Conservation (phyloP, 2,113 vertebrate genomes). For the Nibea coibor region DNA sequence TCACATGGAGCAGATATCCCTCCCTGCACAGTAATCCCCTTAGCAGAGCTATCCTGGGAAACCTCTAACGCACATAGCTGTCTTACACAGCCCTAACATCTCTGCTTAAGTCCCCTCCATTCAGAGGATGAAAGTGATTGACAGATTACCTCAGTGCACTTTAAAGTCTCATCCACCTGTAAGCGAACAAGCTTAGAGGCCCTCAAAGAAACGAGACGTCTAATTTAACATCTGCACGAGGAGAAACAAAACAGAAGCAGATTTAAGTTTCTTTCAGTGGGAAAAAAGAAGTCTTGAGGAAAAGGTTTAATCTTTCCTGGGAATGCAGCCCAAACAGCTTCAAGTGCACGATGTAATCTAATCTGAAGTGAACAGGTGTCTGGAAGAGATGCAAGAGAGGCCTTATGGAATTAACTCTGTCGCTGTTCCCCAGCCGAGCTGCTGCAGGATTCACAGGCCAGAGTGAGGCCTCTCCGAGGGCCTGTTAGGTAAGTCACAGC, state of each 20-base stretch:
- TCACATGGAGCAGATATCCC: constrained; percentile 50
- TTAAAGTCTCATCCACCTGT: constrained; percentile 1
- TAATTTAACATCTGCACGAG: not conserved
- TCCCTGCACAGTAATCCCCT: constrained; percentile 73
- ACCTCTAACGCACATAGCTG: constrained; percentile 37
- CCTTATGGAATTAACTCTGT: constrained; percentile 43
- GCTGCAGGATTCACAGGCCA: constrained; percentile 16
- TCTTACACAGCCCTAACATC: constrained; percentile 15
- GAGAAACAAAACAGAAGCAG: constrained; percentile 7
- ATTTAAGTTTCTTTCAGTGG: not conserved
- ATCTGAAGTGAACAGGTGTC: constrained; percentile 53
- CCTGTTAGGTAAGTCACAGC: constrained; percentile 46
- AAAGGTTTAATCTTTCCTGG: constrained; percentile 5
- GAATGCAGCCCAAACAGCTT: constrained; percentile 19
- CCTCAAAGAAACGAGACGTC: not conserved
- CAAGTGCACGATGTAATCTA: constrained; percentile 20
- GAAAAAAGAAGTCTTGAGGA: not conserved
- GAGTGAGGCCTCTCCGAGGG: constrained; percentile 31
- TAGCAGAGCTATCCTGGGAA: constrained; percentile 80
- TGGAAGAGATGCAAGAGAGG: constrained; percentile 41
- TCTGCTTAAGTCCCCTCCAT: constrained; percentile 30
- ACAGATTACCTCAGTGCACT: constrained; percentile 30
- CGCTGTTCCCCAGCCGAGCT: constrained; percentile 2
- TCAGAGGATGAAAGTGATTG: constrained; percentile 37
- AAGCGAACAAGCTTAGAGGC: constrained; percentile 28